Evolutionary conservation across 2,113 vertebrate genomes (phyloP).

Genomic region (Plecotus auritus): DNA sequence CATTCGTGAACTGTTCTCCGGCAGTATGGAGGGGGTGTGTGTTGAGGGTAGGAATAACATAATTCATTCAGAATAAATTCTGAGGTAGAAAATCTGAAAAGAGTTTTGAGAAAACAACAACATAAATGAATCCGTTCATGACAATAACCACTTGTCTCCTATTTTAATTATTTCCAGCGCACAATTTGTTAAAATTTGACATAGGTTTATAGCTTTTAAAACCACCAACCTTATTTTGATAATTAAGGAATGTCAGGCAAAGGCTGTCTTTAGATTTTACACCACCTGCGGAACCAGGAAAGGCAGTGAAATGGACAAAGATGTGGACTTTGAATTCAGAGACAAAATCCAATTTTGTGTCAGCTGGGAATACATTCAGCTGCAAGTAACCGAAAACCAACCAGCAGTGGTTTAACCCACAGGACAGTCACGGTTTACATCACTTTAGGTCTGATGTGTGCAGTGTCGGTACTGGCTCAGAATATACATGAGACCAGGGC

Average conservation of each 20-base stretch:
- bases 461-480: neutral
- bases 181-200: neutral
- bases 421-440: too few relatives aligned
- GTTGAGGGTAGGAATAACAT: neutral
- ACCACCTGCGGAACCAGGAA: neutral
- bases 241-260: neutral
- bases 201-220: neutral
- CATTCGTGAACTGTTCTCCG: neutral
- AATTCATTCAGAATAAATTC: neutral
- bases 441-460: neutral
- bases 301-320: neutral
- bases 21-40: fast-evolving
- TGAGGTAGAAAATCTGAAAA: neutral
- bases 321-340: neutral
- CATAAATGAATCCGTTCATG: neutral
- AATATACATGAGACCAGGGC: neutral
- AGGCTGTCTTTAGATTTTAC: neutral
- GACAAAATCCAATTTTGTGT: neutral
- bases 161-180: neutral
- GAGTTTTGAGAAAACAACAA: neutral
- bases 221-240: neutral
- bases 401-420: neutral
- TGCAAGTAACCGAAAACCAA: neutral
- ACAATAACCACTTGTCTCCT: neutral
- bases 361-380: neutral